Conservation (phyloP, 2,113 vertebrate genomes). For the Xenus cinereus region DNA sequence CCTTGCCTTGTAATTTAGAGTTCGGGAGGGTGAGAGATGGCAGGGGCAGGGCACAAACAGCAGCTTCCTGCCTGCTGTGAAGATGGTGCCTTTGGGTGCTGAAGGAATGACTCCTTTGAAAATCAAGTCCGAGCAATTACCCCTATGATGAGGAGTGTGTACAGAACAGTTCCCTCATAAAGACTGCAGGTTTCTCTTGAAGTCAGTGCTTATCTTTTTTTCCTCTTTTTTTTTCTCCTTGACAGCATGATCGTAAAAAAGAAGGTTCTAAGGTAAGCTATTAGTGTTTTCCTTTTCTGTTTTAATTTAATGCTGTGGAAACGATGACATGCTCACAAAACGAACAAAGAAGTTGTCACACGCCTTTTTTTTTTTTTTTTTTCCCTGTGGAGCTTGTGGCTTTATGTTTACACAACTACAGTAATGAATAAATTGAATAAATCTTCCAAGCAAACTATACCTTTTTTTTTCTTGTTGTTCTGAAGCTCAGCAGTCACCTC, state of each 20-base stretch:
- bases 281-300: neutral
- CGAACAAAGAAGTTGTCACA: neutral
- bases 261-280: constrained; percentile 80
- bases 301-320: neutral
- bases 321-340: neutral
- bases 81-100: neutral
- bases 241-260: constrained; percentile 83
- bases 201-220: neutral
- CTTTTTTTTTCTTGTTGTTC: neutral
- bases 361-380: too few species aligned
- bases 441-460: neutral
- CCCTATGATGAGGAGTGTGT: neutral
- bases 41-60: neutral
- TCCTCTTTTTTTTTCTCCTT: neutral
- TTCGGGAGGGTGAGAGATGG: neutral
- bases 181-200: constrained; percentile 5
- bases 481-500: neutral
- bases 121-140: neutral
- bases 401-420: neutral
- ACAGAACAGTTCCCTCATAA: neutral
- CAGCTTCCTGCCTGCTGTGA: neutral
- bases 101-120: neutral
- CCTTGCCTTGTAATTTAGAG: neutral
- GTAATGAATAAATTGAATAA: neutral
- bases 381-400: neutral